A percentile compares a stretch with the other conserved stretches of the same genome.
Conservation (phyloP, 2,113 vertebrate genomes). For the Burhinus bistriatus region DNA sequence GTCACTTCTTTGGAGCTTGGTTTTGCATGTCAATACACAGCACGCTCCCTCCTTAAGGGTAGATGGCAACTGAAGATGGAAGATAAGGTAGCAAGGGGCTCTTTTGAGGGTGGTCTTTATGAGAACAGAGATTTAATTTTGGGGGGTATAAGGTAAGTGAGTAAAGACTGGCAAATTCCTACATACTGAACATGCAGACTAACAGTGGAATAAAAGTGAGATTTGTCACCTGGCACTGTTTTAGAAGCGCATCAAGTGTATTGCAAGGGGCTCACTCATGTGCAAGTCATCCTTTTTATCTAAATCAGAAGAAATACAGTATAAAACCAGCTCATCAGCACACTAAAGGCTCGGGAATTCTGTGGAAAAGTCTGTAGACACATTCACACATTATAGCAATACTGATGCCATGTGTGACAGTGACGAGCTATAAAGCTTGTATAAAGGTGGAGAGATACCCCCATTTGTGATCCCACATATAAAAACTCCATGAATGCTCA, state of each 20-base stretch:
- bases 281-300: slow-evolving; percentile 12
- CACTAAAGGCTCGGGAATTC: not conserved
- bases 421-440: not conserved
- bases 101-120: not conserved
- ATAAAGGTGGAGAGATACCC: not conserved
- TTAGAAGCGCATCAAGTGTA: not conserved
- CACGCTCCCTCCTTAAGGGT: not conserved
- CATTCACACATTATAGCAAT: not conserved
- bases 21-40: slow-evolving; percentile 53
- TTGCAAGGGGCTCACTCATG: not conserved
- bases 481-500: not conserved
- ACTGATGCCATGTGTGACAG: not conserved
- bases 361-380: not conserved
- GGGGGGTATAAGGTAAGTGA: not conserved
- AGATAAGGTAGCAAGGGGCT: not conserved
- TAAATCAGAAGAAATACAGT: not conserved
- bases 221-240: not conserved
- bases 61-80: not conserved
- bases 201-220: not conserved
- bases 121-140: not conserved
- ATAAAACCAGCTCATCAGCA: slow-evolving; percentile 1
- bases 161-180: not conserved
- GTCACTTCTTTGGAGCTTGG: not conserved
- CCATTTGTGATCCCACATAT: not conserved
- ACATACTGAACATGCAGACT: not conserved